Conservation (phyloP, 2,888 invertebrate species). For the Scrobipalpa costella region DNA sequence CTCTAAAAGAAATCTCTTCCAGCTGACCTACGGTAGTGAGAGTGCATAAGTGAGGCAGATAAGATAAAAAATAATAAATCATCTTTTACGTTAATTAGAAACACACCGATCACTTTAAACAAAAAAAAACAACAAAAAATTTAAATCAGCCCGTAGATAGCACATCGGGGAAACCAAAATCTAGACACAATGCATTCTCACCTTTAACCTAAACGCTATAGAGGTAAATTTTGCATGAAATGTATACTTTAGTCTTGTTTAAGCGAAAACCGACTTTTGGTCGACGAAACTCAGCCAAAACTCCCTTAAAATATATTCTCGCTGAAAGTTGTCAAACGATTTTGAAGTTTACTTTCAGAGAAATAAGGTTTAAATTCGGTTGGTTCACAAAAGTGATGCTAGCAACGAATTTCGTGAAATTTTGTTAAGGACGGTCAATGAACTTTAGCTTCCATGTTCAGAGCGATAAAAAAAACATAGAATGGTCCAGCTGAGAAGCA, state of each 20-base stretch:
- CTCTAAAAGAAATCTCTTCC: too few species aligned
- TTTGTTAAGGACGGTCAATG: conserved; percentile 17
- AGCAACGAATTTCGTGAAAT: neutral
- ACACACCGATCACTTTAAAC: conserved; percentile 2
- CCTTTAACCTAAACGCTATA: neutral
- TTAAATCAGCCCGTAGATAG: conserved; percentile 13
- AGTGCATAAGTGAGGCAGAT: too few species aligned
- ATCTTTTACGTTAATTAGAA: conserved; percentile 10
- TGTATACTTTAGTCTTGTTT: neutral
- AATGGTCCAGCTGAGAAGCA: too few species aligned
- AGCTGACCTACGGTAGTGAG: too few species aligned
- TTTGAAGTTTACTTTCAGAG: neutral
- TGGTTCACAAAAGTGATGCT: neutral
- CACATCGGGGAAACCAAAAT: neutral
- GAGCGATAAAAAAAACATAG: too few species aligned
- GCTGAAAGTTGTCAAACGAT: conserved; percentile 1
- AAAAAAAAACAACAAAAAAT: conserved; percentile 7
- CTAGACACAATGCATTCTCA: neutral
- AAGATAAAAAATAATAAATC: too few species aligned
- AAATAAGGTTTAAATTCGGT: neutral
- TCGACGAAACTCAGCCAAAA: neutral
- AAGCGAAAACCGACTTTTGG: neutral
- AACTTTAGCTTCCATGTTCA: neutral
- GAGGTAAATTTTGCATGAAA: neutral
- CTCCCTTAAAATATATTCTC: neutral